Evolutionary conservation across 2,888 invertebrate genomes (phyloP).

Genomic region (Hylaea fasciaria): DNA sequence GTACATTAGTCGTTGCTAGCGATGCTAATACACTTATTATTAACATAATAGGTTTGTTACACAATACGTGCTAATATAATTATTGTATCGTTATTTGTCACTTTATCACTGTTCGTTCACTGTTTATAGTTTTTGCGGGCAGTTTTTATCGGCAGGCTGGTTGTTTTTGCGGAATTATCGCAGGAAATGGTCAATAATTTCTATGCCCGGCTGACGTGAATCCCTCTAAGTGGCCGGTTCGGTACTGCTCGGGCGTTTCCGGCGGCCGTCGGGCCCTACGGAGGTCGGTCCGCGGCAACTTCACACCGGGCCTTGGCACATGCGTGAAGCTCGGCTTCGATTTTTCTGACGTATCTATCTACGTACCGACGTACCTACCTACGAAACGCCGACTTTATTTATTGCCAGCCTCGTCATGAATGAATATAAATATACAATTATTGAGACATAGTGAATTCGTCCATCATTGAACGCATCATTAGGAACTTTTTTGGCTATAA

Average conservation of each 20-base stretch:
- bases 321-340: conserved; percentile 61
- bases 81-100: conserved; percentile 56
- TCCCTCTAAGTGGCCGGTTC: conserved; percentile 65
- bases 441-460: too few species aligned
- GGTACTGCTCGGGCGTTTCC: conserved; percentile 77
- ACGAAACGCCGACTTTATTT: conserved; percentile 43
- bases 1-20: conserved; percentile 60
- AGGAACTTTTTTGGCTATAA: too few species aligned
- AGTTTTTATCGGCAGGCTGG: conserved; percentile 58
- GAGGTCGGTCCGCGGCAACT: conserved; percentile 52
- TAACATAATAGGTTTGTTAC: conserved; percentile 62
- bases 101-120: conserved; percentile 63
- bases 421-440: too few species aligned
- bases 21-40: conserved; percentile 55
- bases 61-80: conserved; percentile 51
- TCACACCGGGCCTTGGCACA: conserved; percentile 61
- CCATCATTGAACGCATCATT: too few species aligned
- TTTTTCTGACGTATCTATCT: conserved; percentile 47
- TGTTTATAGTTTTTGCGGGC: conserved; percentile 53
- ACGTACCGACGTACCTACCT: conserved; percentile 34
- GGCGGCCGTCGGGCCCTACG: conserved; percentile 61
- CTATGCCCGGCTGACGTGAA: conserved; percentile 68
- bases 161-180: conserved; percentile 63
- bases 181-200: conserved; percentile 78
- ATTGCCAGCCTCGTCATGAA: conserved; percentile 20